Percentiles rank a stretch among this genome's conserved stretches.
Evolutionary conservation across 1,140 invertebrate genomes (phyloP).

Genomic region (Drosophila novamexicana): DNA sequence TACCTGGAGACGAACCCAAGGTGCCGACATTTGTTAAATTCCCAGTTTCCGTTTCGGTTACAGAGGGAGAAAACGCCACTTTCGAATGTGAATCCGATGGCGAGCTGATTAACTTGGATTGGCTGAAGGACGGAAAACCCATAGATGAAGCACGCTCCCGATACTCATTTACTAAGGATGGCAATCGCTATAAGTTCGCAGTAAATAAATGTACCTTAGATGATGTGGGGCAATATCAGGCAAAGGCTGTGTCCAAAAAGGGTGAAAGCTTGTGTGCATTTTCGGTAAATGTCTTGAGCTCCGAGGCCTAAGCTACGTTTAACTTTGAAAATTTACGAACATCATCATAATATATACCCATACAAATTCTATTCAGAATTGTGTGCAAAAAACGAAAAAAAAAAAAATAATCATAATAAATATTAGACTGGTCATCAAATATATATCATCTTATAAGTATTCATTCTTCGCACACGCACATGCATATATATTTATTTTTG

Average conservation of each 20-base stretch:
- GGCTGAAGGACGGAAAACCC: constrained; percentile 96
- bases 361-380: not conserved
- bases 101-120: constrained; percentile 87
- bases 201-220: constrained; percentile 90
- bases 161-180: constrained; percentile 93
- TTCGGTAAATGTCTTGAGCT: constrained; percentile 90
- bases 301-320: constrained; percentile 28
- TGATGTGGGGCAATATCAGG: constrained; percentile 95
- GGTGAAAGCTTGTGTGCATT: constrained; percentile 93
- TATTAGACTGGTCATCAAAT: constrained; percentile 34
- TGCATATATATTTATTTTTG: not conserved
- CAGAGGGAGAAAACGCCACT: constrained; percentile 91
- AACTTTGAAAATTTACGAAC: not conserved
- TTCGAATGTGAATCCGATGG: constrained; percentile 86
- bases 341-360: not conserved
- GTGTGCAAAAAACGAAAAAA: not conserved
- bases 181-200: constrained; percentile 90
- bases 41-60: constrained; percentile 94
- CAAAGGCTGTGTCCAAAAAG: constrained; percentile 93
- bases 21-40: constrained; percentile 94
- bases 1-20: constrained; percentile 93
- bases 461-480: not conserved
- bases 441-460: constrained; percentile 24
- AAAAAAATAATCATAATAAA: no score
- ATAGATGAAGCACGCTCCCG: constrained; percentile 90